Evolutionary conservation across 2,113 vertebrate genomes (phyloP).

Genomic region (Addax nasomaculatus): DNA sequence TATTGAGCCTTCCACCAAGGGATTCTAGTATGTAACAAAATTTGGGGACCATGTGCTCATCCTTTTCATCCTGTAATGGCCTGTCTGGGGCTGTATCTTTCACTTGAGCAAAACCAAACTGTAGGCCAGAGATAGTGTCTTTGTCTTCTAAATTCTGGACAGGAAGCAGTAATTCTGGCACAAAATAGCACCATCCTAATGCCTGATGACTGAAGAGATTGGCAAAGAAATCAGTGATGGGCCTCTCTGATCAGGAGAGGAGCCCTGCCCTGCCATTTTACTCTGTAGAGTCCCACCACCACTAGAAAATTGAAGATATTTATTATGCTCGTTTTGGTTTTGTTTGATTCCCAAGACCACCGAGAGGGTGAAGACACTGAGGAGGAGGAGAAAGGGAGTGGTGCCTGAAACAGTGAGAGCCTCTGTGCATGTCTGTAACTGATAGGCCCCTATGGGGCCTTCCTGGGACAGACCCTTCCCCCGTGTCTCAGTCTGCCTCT

Average conservation of each 20-base stretch:
- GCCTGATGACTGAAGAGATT: background rate
- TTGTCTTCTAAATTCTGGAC: background rate
- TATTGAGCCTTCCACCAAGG: no score
- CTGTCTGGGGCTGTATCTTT: background rate
- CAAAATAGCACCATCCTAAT: accelerated
- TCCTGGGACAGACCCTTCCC: background rate
- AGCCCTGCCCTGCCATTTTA: background rate
- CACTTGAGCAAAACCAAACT: background rate
- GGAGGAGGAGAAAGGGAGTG: constrained; percentile 91
- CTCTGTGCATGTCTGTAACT: constrained; percentile 82
- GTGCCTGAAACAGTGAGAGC: constrained; percentile 93
- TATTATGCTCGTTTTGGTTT: background rate
- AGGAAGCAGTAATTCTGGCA: background rate
- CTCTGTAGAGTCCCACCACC: background rate
- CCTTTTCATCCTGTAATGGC: background rate
- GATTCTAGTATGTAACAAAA: no score
- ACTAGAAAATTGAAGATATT: background rate
- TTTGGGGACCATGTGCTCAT: background rate
- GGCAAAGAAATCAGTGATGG: background rate
- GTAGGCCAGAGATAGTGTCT: no score
- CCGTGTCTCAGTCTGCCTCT: background rate
- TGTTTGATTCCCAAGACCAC: constrained; percentile 83
- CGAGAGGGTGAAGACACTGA: constrained; percentile 94
- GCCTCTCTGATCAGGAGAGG: accelerated
- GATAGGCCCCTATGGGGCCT: background rate